Evolutionary conservation across 2,888 invertebrate genomes (phyloP).

Genomic region (Mythimna impura): DNA sequence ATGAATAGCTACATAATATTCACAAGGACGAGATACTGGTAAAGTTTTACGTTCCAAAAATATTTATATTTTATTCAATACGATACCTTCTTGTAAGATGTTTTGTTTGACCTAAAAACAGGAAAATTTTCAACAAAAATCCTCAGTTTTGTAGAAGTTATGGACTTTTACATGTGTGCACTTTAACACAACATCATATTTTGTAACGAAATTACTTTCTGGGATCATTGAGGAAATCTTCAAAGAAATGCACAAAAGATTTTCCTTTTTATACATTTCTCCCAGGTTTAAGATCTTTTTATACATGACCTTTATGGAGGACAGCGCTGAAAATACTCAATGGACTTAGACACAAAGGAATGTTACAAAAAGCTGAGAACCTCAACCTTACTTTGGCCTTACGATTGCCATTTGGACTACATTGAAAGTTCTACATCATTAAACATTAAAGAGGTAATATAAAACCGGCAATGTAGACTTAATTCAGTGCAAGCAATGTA

Average conservation of each 20-base stretch:
- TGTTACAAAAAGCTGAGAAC: not conserved
- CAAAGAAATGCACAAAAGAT: not conserved
- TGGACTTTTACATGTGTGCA: conserved; percentile 11
- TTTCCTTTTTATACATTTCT: conserved; percentile 12
- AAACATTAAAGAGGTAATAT: conserved; percentile 1
- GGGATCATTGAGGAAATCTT: conserved; percentile 2
- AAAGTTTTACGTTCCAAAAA: conserved; percentile 79
- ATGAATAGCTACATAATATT: conserved; percentile 79
- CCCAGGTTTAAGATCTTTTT: conserved; percentile 12
- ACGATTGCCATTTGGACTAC: conserved; percentile 15
- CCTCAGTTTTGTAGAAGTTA: not conserved
- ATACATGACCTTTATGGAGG: conserved; percentile 28
- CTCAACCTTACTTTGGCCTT: conserved; percentile 3
- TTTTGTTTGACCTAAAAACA: conserved; percentile 51
- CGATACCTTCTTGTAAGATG: conserved; percentile 51
- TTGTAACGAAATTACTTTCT: conserved; percentile 4
- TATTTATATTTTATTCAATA: conserved; percentile 80
- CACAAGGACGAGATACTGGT: conserved; percentile 71
- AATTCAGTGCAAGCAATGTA: conserved; percentile 6
- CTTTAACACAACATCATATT: conserved; percentile 18
- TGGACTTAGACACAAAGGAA: conserved; percentile 7
- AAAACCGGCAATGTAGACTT: not conserved
- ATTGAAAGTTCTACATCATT: conserved; percentile 13
- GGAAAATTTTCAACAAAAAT: conserved; percentile 20
- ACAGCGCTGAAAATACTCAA: conserved; percentile 7